phyloP scores from a whole-genome alignment of 2,888 invertebrate genomes.

The Drosophila peninsularis region DNA sequence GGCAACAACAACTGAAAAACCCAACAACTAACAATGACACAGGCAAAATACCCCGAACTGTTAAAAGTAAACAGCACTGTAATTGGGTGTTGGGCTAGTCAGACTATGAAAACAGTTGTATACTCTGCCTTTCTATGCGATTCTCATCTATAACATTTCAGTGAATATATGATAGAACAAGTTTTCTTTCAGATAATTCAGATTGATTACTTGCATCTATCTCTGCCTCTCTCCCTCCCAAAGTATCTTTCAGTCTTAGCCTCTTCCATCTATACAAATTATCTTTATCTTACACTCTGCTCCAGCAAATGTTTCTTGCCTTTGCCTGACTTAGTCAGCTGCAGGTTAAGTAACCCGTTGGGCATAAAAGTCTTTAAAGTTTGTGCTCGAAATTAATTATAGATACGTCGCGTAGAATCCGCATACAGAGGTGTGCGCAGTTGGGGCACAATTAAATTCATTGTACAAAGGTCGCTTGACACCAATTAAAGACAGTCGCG shows the following conservation, averaged over 20 bases:
- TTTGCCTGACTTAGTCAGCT: neutral
- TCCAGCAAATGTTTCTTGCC: neutral
- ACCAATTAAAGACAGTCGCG: constrained; percentile 1
- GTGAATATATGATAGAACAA: neutral
- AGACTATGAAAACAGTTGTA: neutral
- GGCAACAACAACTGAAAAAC: constrained; percentile 12
- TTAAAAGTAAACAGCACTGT: constrained; percentile 16
- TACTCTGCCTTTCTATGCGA: constrained; percentile 25
- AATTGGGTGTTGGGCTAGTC: neutral
- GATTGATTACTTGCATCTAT: no score
- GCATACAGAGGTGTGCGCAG: neutral
- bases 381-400: constrained; percentile 11
- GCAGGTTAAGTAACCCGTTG: neutral
- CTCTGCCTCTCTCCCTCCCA: no score
- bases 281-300: neutral
- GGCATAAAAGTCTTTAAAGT: constrained; percentile 2
- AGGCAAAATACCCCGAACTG: constrained; percentile 30
- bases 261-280: neutral
- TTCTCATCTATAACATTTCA: neutral
- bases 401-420: neutral
- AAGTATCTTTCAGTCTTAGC: fast-evolving
- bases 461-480: constrained; percentile 1
- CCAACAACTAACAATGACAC: constrained; percentile 37
- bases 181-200: no score
- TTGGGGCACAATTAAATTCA: neutral